Base-by-base conservation (phyloP, 2,888 invertebrate genomes). In the Dryobota labecula region DNA sequence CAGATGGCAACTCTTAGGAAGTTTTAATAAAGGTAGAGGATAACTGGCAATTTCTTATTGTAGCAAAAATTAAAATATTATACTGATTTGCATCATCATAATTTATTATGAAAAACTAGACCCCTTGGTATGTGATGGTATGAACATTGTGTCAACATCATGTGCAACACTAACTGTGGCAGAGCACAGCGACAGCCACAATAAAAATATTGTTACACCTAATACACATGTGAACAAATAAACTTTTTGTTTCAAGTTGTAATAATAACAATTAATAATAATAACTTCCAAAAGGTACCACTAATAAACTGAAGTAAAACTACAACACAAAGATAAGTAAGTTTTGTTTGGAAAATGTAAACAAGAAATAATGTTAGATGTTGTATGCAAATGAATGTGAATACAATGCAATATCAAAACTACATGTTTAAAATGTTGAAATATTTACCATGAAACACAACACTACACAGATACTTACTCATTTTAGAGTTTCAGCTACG, bases 401-500 rank as follows among this genome's bases (percentile, higher is more conserved):
- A 76, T 38, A 53, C 57, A 57, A 51, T 67, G 38, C 43, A 24
- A 1, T 69, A 77, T 0, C 47, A 36, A 60, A 77, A 70, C 49
- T 73, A 57, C 2, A 38, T 60, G 41, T 54, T 20, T 8, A 63
- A 30, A 27, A 36, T 41, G 41, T 54, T 60, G 41, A 58, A 69
- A 53, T 69, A 43, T 38, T 47, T 33, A 71, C 8, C 30, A 45
- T 45, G n/a, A 60, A 41, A 51, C 15, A 24, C 54, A 43, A 63
- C 38, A 58, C 8, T 61, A 30, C 20, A 64, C 54, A 36, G 0
- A 51, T 76, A 76, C 64, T 57, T 62, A 64, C 56, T 41, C 18
- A 53, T 49, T 65, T 33, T 36, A 30, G 33, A 56, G 41, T 73
- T 24, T 27, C 53, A 64, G 49, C 20, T 24, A 38, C 27, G 11